A percentile compares a stretch with the other conserved stretches of the same genome.
These are phyloP conservation scores for Brachionus koreanus DNA, from an alignment of 1,140 invertebrate species.

Conservation along the genomic window DNA sequence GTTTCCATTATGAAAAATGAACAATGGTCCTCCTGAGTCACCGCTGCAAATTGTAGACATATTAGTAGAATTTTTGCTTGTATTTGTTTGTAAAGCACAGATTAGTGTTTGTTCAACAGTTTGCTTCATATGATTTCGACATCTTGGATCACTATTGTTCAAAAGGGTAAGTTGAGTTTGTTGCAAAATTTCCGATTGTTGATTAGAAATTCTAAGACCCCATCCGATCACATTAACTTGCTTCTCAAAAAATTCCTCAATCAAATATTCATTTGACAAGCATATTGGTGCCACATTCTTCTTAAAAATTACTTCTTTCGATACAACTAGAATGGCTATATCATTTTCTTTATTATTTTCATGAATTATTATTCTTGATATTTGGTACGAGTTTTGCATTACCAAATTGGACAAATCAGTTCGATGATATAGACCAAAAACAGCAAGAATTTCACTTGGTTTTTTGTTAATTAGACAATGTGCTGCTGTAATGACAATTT, in stretches of 20 bases:
- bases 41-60: conserved; percentile 32
- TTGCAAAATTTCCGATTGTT: neutral
- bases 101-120: neutral
- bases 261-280: neutral
- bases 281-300: neutral
- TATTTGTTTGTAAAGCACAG: neutral
- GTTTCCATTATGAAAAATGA: neutral
- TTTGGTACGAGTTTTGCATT: neutral
- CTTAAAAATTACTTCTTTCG: neutral
- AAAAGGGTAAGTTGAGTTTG: neutral
- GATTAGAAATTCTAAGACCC: neutral
- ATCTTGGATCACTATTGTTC: neutral
- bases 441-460: neutral
- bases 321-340: neutral
- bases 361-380: conserved; percentile 20
- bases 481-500: conserved; percentile 16
- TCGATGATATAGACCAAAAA: conserved; percentile 23
- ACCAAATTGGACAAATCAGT: neutral
- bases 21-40: conserved; percentile 29
- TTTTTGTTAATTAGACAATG: conserved; percentile 8
- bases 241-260: neutral
- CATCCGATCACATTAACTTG: conserved; percentile 2
- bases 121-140: neutral
- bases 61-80: neutral
- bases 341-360: conserved; percentile 32